Base-by-base conservation (phyloP, 2,888 invertebrate genomes). In the Diadromus collaris region DNA sequence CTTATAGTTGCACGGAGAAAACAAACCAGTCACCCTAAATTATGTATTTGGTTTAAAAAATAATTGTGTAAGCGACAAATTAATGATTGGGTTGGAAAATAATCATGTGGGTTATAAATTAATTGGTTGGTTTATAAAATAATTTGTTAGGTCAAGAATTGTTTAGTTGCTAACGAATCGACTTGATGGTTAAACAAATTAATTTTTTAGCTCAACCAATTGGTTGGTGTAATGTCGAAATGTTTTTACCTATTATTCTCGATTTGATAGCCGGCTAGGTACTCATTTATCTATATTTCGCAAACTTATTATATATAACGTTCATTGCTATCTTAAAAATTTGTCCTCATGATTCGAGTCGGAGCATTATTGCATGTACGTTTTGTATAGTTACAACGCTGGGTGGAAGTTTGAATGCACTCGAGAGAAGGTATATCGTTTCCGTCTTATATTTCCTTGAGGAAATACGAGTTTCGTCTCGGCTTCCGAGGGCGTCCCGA, bases 381-480 rank as follows among this genome's bases (percentile, higher is more conserved):
- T 27, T 29, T n/a, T 29, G n/a, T 68, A 10, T 27, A 10, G 19
- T 16, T 38, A 29, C 24, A 19, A 41, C 29, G 16, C 32, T 51
- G 19, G 16, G 38, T 16, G 38, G 7, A 27, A 56, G 56, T 56
- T 41, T n/a, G 41, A 41, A 27, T 27, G 9, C 41, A 51, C 24
- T 54, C 9, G 34, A 54, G 56, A 41, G 51, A 41, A 6, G 41
- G 41, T 19, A 29, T 27, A 10, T 64, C 46, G 46, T 16, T 10
- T 54, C 29, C 56, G 54, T 9, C 27, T 56, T 41, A 29, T 29
- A 68, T 24, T 56, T 68, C 24, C 41, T n/a, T 10, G 29, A 56
- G 38, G 56, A 38, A 67, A 38, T 21, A 24, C 21, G 13, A 32
- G 29, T 34, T 34, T 65, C 34, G 38, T 24, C 41, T 41, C n/a